Conservation (phyloP, 1,140 invertebrate genomes). For the Cherax destructor region DNA sequence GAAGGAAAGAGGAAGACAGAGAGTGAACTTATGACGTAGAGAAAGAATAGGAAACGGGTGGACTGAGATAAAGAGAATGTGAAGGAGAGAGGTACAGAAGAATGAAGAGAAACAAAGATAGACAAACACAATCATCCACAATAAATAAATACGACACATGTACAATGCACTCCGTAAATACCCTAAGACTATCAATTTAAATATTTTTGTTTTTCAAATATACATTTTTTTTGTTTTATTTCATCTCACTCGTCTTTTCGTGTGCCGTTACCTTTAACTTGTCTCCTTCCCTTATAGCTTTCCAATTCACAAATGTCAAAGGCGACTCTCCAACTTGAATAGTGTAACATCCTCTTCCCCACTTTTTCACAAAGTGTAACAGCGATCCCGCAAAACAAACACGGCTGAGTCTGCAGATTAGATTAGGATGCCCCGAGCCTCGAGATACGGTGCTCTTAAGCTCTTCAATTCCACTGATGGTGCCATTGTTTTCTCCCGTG, state of each 20-base stretch:
- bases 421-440: neutral
- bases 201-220: no score
- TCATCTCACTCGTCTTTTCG: no score
- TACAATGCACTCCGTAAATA: no score
- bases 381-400: no score
- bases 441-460: neutral
- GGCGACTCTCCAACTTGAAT: no score
- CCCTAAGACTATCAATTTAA: no score
- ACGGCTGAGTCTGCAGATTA: neutral
- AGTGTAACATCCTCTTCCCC: no score
- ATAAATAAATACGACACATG: neutral
- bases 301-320: no score
- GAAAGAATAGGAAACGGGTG: neutral
- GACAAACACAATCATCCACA: neutral
- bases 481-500: neutral
- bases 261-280: no score
- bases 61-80: neutral
- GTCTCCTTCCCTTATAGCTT: no score
- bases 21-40: neutral
- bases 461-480: neutral
- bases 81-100: neutral
- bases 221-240: no score
- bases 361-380: no score
- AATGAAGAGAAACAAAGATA: neutral
- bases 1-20: neutral